phyloP scores from a whole-genome alignment of 2,888 invertebrate genomes.

The Cyclophora punctaria region DNA sequence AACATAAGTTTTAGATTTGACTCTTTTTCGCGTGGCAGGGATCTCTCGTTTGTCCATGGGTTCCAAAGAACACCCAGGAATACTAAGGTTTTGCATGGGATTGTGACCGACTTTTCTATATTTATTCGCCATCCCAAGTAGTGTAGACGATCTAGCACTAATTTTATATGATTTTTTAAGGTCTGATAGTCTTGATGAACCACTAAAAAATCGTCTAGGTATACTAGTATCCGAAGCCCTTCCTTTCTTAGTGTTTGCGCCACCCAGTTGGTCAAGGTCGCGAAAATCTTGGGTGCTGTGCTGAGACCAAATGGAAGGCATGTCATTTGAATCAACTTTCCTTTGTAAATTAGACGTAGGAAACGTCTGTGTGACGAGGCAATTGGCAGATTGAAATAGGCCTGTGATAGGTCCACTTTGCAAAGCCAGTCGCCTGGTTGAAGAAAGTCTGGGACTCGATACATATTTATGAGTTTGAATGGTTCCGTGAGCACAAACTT shows the following conservation, averaged over 20 bases:
- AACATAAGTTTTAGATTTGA: neutral
- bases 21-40: neutral
- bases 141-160: too few species aligned
- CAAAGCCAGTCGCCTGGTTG: conserved; percentile 20
- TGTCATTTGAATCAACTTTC: conserved; percentile 11
- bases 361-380: conserved; percentile 15
- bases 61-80: too few species aligned
- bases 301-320: conserved; percentile 26
- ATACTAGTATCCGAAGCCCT: conserved; percentile 16
- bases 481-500: conserved; percentile 10
- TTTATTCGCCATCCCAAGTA: too few species aligned
- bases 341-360: conserved; percentile 15
- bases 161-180: too few species aligned
- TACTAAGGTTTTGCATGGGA: too few species aligned
- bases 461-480: conserved; percentile 20
- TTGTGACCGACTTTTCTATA: too few species aligned
- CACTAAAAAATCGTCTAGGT: conserved; percentile 19
- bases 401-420: conserved; percentile 21
- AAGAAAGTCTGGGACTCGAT: conserved; percentile 19
- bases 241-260: conserved; percentile 13
- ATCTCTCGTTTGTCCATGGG: neutral
- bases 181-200: conserved; percentile 6
- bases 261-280: conserved; percentile 19
- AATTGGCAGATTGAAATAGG: conserved; percentile 20
- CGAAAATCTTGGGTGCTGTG: conserved; percentile 23